Percentiles rank a stretch among this genome's conserved stretches.
These are phyloP conservation scores for Cladopsammia gracilis DNA, from an alignment of 64 coral and sea anemone genomes.

Conservation along the genomic window DNA sequence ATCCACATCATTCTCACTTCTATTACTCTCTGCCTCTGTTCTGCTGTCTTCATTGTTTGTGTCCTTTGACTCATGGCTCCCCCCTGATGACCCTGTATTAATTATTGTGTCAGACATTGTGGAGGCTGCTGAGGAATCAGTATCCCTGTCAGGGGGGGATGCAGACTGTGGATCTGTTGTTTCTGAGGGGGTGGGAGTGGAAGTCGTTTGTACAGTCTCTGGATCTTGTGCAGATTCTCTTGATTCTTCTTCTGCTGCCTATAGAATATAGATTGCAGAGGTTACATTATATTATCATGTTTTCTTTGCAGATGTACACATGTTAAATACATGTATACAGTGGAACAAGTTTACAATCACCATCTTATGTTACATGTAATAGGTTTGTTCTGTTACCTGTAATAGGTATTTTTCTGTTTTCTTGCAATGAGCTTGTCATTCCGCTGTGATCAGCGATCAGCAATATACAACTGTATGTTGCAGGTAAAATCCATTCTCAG, in stretches of 20 bases:
- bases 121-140: neutral
- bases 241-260: slow-evolving; percentile 83
- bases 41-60: slow-evolving; percentile 9
- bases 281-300: too few relatives aligned
- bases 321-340: too few relatives aligned
- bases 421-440: too few relatives aligned
- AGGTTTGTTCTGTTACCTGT: too few relatives aligned
- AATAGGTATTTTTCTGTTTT: too few relatives aligned
- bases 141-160: slow-evolving; percentile 6
- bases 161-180: slow-evolving; percentile 17
- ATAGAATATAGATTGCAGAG: neutral
- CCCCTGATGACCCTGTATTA: slow-evolving; percentile 6
- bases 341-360: too few relatives aligned
- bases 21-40: neutral
- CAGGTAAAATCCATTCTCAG: too few relatives aligned
- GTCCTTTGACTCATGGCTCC: slow-evolving; percentile 54
- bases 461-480: too few relatives aligned
- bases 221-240: slow-evolving; percentile 50
- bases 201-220: slow-evolving; percentile 34
- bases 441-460: too few relatives aligned
- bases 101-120: slow-evolving; percentile 7
- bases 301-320: too few relatives aligned
- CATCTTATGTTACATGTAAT: too few relatives aligned
- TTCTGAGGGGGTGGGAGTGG: slow-evolving; percentile 56
- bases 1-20: slow-evolving; percentile 80